Evolutionary conservation across 2,797 vertebrate species (phyloP).

Genomic region (Chloroceryle amazona): DNA sequence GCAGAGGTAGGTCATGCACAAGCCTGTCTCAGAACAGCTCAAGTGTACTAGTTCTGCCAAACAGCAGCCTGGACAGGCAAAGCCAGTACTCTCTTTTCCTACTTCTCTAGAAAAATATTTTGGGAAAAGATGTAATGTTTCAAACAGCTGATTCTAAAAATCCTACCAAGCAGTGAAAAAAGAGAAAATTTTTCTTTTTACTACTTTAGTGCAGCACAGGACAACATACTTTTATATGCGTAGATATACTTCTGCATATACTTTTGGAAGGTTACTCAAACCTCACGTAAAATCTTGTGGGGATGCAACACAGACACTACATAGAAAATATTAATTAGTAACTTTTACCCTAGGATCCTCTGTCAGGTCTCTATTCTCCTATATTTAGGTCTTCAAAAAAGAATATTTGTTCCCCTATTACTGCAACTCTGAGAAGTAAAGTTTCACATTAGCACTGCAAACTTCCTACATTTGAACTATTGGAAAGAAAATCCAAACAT

Average conservation of each 20-base stretch:
- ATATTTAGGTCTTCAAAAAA: background rate
- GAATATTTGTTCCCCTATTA: background rate
- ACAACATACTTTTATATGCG: background rate
- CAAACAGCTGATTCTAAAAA: background rate
- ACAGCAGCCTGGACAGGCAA: background rate
- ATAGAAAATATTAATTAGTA: background rate
- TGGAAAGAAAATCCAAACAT: background rate
- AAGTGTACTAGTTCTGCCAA: background rate
- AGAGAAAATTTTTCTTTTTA: background rate
- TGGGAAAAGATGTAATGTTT: background rate
- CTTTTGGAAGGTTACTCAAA: background rate
- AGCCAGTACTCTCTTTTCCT: background rate
- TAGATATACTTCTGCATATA: background rate
- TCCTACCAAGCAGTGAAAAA: background rate
- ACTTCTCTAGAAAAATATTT: background rate
- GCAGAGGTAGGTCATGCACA: background rate
- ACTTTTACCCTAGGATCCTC: background rate
- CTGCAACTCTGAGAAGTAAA: background rate
- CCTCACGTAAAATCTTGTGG: background rate
- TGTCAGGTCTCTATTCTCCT: background rate
- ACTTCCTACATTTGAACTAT: background rate
- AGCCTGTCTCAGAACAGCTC: background rate
- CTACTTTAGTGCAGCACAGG: background rate
- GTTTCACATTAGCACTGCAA: background rate
- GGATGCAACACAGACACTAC: background rate